Evolutionary conservation across 2,888 invertebrate genomes (phyloP).

Genomic region (Scrobipalpa atriplicella): DNA sequence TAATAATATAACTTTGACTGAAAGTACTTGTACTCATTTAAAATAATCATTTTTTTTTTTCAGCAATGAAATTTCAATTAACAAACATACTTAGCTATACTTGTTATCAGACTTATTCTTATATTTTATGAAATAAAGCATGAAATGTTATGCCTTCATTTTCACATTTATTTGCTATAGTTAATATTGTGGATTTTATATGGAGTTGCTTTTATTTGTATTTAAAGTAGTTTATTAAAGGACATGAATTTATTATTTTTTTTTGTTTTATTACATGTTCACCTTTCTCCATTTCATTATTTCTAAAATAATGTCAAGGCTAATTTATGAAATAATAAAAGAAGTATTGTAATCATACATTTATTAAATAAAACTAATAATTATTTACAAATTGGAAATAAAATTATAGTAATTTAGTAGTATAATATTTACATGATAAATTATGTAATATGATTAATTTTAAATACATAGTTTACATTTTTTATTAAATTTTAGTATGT

Average conservation of each 20-base stretch:
- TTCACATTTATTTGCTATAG: constrained; percentile 39
- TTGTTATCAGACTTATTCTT: neutral
- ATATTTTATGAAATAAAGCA: constrained; percentile 35
- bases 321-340: too few relatives aligned
- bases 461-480: too few relatives aligned
- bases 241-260: constrained; percentile 26
- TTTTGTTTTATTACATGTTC: neutral
- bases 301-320: too few relatives aligned
- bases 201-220: constrained; percentile 53
- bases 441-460: too few relatives aligned
- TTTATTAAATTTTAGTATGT: too few relatives aligned
- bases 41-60: neutral
- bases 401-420: too few relatives aligned
- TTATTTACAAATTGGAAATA: too few relatives aligned
- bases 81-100: neutral
- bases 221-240: constrained; percentile 43
- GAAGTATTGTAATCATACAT: too few relatives aligned
- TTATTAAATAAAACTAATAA: too few relatives aligned
- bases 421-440: too few relatives aligned
- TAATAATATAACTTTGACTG: constrained; percentile 21
- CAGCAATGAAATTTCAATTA: constrained; percentile 8
- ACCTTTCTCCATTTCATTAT: neutral
- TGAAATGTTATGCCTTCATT: constrained; percentile 36
- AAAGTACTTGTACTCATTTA: constrained; percentile 8
- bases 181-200: constrained; percentile 45